Conservation (phyloP, 1,140 invertebrate species). For the Drosophila pseudoobscura region DNA sequence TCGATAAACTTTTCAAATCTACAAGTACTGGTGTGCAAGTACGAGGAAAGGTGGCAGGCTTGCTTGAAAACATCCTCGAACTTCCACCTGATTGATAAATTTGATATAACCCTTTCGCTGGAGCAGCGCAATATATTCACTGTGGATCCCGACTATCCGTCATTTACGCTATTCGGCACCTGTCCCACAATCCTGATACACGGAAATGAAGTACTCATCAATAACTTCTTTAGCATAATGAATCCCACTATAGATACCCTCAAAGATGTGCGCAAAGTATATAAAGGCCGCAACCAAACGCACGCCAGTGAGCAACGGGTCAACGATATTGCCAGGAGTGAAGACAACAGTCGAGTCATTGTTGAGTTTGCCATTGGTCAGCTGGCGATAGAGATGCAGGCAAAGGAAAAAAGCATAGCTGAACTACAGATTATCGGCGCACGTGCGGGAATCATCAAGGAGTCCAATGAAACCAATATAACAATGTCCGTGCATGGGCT, state of each 20-base stretch:
- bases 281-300: constrained; percentile 34
- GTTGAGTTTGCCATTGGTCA: constrained; percentile 95
- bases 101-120: constrained; percentile 93
- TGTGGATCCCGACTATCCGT: constrained; percentile 93
- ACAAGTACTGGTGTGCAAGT: constrained; percentile 93
- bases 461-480: constrained; percentile 88
- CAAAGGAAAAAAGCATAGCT: constrained; percentile 92
- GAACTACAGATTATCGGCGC: constrained; percentile 96
- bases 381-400: constrained; percentile 93
- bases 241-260: constrained; percentile 79
- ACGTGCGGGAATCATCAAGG: constrained; percentile 89
- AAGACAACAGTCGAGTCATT: constrained; percentile 87
- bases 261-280: constrained; percentile 81
- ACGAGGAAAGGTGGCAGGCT: constrained; percentile 94
- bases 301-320: constrained; percentile 29
- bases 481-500: constrained; percentile 95
- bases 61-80: constrained; percentile 91
- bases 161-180: constrained; percentile 91
- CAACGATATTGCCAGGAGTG: constrained; percentile 42
- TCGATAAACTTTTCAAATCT: constrained; percentile 92
- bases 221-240: constrained; percentile 85
- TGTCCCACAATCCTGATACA: constrained; percentile 94
- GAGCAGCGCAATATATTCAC: constrained; percentile 92
- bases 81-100: constrained; percentile 94
- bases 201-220: constrained; percentile 94